These are phyloP conservation scores for Drosophila anomelani DNA, from an alignment of 2,888 invertebrate genomes.

Conservation along the genomic window DNA sequence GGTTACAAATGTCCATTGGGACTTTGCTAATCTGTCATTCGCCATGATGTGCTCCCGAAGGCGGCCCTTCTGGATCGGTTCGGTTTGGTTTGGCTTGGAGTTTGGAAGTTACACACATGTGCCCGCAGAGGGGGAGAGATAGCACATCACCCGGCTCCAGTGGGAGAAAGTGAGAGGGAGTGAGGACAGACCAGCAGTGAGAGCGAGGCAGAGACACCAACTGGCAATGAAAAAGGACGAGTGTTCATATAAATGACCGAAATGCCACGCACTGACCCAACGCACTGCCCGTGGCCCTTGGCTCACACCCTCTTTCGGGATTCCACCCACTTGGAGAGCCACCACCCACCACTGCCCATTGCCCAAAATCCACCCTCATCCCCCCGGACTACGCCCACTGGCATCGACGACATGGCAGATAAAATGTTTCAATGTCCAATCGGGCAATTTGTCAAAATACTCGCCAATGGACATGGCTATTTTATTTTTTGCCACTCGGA, in stretches of 20 bases:
- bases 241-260: slow-evolving; percentile 83
- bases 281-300: slow-evolving; percentile 49
- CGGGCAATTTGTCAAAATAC: slow-evolving; percentile 82
- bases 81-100: slow-evolving; percentile 30
- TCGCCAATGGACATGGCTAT: slow-evolving; percentile 58
- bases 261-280: slow-evolving; percentile 81
- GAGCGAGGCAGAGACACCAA: slow-evolving; percentile 50
- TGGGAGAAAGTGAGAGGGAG: neutral
- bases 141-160: neutral
- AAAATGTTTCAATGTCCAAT: slow-evolving; percentile 84
- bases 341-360: slow-evolving; percentile 26
- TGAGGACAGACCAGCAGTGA: neutral
- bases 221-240: slow-evolving; percentile 77
- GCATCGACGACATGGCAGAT: slow-evolving; percentile 80
- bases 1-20: slow-evolving; percentile 82
- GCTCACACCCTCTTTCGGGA: slow-evolving; percentile 8
- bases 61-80: slow-evolving; percentile 67
- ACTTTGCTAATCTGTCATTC: slow-evolving; percentile 82
- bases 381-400: slow-evolving; percentile 46
- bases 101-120: slow-evolving; percentile 54
- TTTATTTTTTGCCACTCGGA: slow-evolving; percentile 32
- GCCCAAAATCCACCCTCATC: slow-evolving; percentile 17
- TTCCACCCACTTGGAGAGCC: slow-evolving; percentile 10
- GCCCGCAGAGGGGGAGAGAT: slow-evolving; percentile 39
- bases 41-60: slow-evolving; percentile 74